phyloP scores from a whole-genome alignment of 1,140 invertebrate species.

The Phymorhynchus buccinoides region DNA sequence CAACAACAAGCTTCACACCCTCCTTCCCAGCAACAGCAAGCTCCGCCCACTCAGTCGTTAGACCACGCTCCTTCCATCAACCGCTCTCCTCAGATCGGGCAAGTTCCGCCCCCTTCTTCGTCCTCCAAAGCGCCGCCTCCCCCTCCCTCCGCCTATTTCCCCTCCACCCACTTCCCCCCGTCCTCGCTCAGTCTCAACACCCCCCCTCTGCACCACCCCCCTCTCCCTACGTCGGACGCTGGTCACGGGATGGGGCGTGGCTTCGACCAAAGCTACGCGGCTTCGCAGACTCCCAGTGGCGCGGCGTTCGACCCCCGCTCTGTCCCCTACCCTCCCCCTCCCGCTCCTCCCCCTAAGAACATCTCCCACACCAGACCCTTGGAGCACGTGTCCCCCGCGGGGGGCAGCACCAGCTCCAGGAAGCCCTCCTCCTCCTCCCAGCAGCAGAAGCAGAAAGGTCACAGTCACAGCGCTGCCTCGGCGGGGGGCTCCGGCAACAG shows the following conservation, averaged over 20 bases:
- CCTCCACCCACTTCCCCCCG: constrained; percentile 28
- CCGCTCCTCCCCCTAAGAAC: constrained; percentile 27
- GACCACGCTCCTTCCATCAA: constrained; percentile 29
- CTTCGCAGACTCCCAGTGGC: constrained; percentile 24
- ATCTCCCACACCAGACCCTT: constrained; percentile 41
- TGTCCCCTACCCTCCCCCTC: constrained; percentile 40
- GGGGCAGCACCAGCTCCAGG: constrained; percentile 31
- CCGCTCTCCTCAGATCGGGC: constrained; percentile 31
- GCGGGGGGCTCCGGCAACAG: constrained; percentile 29
- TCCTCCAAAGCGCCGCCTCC: background rate
- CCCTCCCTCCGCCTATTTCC: constrained; percentile 38
- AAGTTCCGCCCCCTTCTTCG: constrained; percentile 1
- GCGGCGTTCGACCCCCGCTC: constrained; percentile 44
- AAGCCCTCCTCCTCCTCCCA: constrained; percentile 40
- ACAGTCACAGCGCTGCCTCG: constrained; percentile 51
- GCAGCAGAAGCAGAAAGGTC: constrained; percentile 39
- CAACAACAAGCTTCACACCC: background rate
- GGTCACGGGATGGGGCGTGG: constrained; percentile 4
- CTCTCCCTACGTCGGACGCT: constrained; percentile 28
- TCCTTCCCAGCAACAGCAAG: constrained; percentile 10
- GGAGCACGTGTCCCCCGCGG: constrained; percentile 29
- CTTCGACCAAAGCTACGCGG: constrained; percentile 16
- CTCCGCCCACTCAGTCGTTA: constrained; percentile 29
- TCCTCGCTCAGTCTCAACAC: constrained; percentile 39
- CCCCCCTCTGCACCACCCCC: constrained; percentile 44